Conservation (phyloP, 2,888 invertebrate genomes). For the Lepidocyrtoides sp. region DNA sequence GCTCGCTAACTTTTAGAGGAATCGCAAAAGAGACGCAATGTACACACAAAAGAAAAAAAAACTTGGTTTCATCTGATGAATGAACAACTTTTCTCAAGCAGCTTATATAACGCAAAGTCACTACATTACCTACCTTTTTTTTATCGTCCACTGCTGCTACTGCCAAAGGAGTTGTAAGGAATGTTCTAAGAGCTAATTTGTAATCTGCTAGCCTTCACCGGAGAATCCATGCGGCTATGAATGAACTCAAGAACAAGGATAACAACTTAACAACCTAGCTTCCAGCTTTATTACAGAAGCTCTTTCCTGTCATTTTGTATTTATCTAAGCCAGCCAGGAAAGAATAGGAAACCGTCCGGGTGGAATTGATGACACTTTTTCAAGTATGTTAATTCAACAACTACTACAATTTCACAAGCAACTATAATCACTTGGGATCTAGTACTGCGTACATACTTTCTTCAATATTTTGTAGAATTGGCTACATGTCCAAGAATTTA, state of each 20-base stretch:
- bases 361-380: slow-evolving; percentile 30
- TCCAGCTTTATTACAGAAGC: no score
- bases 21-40: slow-evolving; percentile 8
- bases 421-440: slow-evolving; percentile 19
- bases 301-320: slow-evolving; percentile 1
- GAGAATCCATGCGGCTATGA: background rate
- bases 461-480: background rate
- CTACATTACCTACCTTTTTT: background rate
- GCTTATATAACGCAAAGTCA: background rate
- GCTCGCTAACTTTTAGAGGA: slow-evolving; percentile 33
- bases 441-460: background rate
- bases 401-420: slow-evolving; percentile 9
- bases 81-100: slow-evolving; percentile 18
- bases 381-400: slow-evolving; percentile 31
- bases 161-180: background rate
- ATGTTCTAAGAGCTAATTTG: slow-evolving; percentile 21
- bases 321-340: background rate
- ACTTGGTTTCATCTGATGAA: slow-evolving; percentile 9
- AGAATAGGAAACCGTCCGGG: slow-evolving; percentile 4
- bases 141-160: background rate
- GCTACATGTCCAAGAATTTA: background rate
- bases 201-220: background rate
- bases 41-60: background rate
- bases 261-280: background rate
- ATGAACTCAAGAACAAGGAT: background rate